A percentile compares a stretch with the other conserved stretches of the same genome.
phyloP scores from a whole-genome alignment of 2,888 invertebrate species.

The Escarpia spicata region DNA sequence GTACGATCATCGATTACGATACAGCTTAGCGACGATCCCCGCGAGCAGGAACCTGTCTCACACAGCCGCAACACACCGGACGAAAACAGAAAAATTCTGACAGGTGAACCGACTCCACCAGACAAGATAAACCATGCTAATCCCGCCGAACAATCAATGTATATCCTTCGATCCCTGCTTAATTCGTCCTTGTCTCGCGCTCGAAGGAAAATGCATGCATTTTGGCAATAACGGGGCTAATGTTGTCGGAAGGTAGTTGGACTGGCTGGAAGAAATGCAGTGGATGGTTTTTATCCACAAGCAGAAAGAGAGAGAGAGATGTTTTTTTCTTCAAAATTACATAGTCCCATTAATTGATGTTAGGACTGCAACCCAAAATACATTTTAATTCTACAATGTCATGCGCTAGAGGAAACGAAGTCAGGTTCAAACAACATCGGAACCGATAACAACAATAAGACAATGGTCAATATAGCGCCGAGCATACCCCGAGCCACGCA shows the following conservation, averaged over 20 bases:
- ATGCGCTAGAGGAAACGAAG: too few species aligned
- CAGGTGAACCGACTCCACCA: neutral
- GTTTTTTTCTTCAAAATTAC: too few species aligned
- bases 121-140: slow-evolving; percentile 6
- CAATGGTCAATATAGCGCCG: too few species aligned
- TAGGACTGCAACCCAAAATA: too few species aligned
- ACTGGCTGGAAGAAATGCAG: neutral
- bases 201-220: neutral
- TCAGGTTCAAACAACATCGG: too few species aligned
- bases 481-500: neutral
- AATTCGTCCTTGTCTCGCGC: neutral
- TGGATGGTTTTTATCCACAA: too few species aligned
- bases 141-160: neutral
- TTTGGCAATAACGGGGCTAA: neutral
- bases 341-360: too few species aligned
- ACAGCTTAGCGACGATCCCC: neutral
- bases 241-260: neutral
- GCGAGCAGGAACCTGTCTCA: neutral
- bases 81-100: neutral
- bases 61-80: neutral
- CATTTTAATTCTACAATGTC: too few species aligned
- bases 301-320: too few species aligned
- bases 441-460: too few species aligned
- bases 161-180: neutral
- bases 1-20: neutral